A percentile compares a stretch with the other conserved stretches of the same genome.
Evolutionary conservation across 1,140 invertebrate genomes (phyloP).

Genomic region (Hormaphis cornu): DNA sequence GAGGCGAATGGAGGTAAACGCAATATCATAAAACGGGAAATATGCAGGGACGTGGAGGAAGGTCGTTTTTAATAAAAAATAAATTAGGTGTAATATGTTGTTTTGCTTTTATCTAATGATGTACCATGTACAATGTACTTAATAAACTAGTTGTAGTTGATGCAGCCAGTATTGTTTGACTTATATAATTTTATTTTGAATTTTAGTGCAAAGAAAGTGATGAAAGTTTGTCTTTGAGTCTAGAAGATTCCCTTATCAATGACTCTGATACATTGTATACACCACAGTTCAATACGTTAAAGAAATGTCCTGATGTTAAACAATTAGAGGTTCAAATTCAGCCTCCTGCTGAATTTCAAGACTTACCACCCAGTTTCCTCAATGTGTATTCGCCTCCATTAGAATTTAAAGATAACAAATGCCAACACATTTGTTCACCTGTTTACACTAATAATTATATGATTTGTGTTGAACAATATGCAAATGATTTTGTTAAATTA

Average conservation of each 20-base stretch:
- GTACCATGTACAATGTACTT: neutral
- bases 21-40: neutral
- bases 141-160: neutral
- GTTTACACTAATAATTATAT: slow-evolving; percentile 24
- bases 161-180: neutral
- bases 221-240: slow-evolving; percentile 11
- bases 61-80: too few relatives aligned
- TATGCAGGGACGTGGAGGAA: too few relatives aligned
- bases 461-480: slow-evolving; percentile 41
- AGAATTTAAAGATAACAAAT: slow-evolving; percentile 14
- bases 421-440: neutral
- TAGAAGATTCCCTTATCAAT: slow-evolving; percentile 4
- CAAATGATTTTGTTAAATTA: slow-evolving; percentile 5
- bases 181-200: neutral
- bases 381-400: slow-evolving; percentile 36
- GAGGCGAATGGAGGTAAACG: too few relatives aligned
- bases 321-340: slow-evolving; percentile 50
- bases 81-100: too few relatives aligned
- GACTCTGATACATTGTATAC: slow-evolving; percentile 45
- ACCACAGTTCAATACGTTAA: slow-evolving; percentile 70
- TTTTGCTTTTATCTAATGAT: too few relatives aligned
- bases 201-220: neutral
- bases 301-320: slow-evolving; percentile 51
- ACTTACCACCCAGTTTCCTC: slow-evolving; percentile 46
- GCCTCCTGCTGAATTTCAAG: slow-evolving; percentile 70